Percentiles rank a stretch among this genome's conserved stretches.
Evolutionary conservation across 2,797 vertebrate species (phyloP).

Genomic region (Microtus obscurus): DNA sequence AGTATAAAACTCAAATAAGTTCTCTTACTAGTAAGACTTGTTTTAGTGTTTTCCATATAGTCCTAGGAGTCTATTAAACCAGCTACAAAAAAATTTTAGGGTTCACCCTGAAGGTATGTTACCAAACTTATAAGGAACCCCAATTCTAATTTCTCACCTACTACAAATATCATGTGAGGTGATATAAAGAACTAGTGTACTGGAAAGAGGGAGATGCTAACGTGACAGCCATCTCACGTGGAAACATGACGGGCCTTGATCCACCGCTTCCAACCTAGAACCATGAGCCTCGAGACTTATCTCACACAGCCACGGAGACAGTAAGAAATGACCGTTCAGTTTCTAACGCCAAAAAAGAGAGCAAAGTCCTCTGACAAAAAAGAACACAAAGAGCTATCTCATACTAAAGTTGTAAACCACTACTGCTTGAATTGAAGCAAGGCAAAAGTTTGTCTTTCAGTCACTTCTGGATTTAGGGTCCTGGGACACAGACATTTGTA

Average conservation of each 20-base stretch:
- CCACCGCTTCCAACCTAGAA: background rate
- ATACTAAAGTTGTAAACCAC: constrained; percentile 1
- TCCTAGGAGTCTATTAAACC: background rate
- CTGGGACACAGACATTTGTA: constrained; percentile 4
- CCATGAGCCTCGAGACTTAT: background rate
- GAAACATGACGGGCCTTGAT: background rate
- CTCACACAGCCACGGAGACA: background rate
- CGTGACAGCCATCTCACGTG: background rate
- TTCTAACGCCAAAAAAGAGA: background rate
- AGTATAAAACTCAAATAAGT: background rate
- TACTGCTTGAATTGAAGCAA: background rate
- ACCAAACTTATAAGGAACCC: background rate
- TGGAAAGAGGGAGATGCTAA: background rate
- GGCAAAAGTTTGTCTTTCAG: background rate
- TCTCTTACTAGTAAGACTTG: constrained; percentile 23
- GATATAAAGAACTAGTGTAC: background rate
- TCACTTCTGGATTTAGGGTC: constrained; percentile 28
- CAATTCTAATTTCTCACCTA: background rate
- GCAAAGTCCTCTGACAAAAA: background rate
- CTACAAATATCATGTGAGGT: background rate
- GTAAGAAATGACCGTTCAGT: background rate
- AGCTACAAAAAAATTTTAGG: constrained; percentile 38
- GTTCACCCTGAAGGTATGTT: constrained; percentile 33
- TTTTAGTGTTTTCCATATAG: constrained; percentile 40
- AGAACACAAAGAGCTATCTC: background rate